A percentile compares a stretch with the other conserved stretches of the same genome.
Conservation (phyloP, 2,113 vertebrate genomes). For the Capricornis sumatraensis region DNA sequence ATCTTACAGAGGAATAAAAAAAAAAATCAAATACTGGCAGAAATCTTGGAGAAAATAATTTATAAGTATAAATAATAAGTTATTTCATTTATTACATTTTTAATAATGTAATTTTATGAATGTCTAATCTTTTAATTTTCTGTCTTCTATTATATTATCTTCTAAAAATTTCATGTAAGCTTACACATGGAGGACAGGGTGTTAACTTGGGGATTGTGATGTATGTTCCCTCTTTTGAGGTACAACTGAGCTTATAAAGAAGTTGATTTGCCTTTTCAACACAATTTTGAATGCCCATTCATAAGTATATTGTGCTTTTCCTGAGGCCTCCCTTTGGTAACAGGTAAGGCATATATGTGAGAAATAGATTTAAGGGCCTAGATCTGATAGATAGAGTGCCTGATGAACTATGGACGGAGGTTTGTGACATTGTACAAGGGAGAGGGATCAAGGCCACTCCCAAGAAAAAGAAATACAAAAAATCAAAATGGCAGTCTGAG, state of each 20-base stretch:
- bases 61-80: neutral
- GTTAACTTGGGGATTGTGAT: neutral
- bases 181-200: neutral
- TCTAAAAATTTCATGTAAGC: neutral
- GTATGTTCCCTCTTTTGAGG: neutral
- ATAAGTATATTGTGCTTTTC: neutral
- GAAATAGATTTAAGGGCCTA: neutral
- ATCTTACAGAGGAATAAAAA: neutral
- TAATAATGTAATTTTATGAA: neutral
- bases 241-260: neutral
- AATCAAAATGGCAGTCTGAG: neutral
- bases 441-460: neutral
- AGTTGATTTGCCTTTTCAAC: neutral
- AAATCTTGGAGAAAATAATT: neutral
- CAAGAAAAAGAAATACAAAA: neutral
- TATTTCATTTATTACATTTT: conserved; percentile 18
- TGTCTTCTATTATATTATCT: neutral
- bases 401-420: neutral
- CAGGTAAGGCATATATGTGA: neutral
- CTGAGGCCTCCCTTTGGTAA: neutral
- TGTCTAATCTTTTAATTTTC: neutral
- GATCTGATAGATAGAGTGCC: neutral
- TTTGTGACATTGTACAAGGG: neutral
- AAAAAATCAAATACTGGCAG: neutral
- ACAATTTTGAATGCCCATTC: neutral